Percentiles rank a stretch among this genome's conserved stretches.
Conservation (phyloP, 2,797 vertebrate genomes). For the Typhlichthys eigenmanni region DNA sequence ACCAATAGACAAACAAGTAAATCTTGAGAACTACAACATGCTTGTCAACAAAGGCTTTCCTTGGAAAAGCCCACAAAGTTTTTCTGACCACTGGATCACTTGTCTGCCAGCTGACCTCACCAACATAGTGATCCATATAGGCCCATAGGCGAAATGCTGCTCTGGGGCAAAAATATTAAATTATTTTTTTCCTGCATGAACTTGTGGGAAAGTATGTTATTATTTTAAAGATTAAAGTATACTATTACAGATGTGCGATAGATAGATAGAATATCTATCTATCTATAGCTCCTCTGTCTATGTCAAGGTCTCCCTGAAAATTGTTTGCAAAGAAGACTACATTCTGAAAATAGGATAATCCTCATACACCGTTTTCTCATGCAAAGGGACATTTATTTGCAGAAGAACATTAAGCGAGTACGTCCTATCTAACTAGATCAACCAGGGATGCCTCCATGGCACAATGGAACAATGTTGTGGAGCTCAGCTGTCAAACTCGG, state of each 20-base stretch:
- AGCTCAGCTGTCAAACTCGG: slow-evolving; percentile 49
- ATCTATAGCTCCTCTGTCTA: neutral
- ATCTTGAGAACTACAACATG: slow-evolving; percentile 30
- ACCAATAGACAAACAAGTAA: slow-evolving; percentile 40
- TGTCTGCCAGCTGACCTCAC: slow-evolving; percentile 73
- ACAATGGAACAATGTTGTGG: slow-evolving; percentile 50
- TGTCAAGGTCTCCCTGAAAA: neutral
- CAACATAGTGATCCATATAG: slow-evolving; percentile 24
- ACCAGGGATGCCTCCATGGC: slow-evolving; percentile 26
- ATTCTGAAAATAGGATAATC: neutral
- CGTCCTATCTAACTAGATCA: slow-evolving; percentile 7
- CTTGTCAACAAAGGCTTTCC: slow-evolving; percentile 66
- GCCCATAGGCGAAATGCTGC: slow-evolving; percentile 5
- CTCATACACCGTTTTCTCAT: neutral
- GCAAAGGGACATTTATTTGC: slow-evolving; percentile 5
- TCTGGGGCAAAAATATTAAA: neutral
- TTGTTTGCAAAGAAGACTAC: neutral
- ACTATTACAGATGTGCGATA: no score
- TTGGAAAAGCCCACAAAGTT: slow-evolving; percentile 71
- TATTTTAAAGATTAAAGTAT: no score
- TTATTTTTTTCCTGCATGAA: no score
- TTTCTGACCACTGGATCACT: slow-evolving; percentile 66
- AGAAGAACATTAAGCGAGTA: neutral
- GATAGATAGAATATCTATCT: no score
- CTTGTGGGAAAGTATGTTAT: no score